Evolutionary conservation across 2,113 vertebrate genomes (phyloP).

Genomic region (Pygoscelis antarcticus): DNA sequence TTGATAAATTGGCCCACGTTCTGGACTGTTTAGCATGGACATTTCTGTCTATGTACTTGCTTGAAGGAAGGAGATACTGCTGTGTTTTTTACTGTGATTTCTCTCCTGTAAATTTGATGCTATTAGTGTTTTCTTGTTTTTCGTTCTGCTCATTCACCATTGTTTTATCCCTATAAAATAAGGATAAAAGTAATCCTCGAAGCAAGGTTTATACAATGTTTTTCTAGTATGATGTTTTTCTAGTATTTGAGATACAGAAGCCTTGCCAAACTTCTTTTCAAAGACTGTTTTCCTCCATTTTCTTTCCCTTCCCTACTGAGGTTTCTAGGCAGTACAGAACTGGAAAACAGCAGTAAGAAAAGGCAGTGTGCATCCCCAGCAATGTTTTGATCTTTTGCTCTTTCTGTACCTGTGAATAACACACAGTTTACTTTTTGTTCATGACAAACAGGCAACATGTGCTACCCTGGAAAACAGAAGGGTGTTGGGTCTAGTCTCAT

Average conservation of each 20-base stretch:
- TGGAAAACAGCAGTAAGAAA: background rate
- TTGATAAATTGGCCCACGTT: background rate
- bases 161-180: background rate
- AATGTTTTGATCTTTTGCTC: background rate
- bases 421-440: background rate
- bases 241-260: background rate
- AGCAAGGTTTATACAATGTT: background rate
- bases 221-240: background rate
- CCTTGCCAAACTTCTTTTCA: background rate
- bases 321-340: background rate
- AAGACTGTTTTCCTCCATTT: background rate
- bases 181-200: background rate
- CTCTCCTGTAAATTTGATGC: background rate
- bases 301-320: background rate
- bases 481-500: background rate
- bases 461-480: background rate
- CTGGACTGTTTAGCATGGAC: background rate
- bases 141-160: background rate
- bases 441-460: background rate
- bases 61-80: background rate
- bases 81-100: background rate
- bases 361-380: background rate
- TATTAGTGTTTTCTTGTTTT: background rate
- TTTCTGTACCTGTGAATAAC: background rate
- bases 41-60: background rate